These are phyloP conservation scores for Lophius americanus DNA, from an alignment of 2,797 vertebrate genomes.

Conservation along the genomic window DNA sequence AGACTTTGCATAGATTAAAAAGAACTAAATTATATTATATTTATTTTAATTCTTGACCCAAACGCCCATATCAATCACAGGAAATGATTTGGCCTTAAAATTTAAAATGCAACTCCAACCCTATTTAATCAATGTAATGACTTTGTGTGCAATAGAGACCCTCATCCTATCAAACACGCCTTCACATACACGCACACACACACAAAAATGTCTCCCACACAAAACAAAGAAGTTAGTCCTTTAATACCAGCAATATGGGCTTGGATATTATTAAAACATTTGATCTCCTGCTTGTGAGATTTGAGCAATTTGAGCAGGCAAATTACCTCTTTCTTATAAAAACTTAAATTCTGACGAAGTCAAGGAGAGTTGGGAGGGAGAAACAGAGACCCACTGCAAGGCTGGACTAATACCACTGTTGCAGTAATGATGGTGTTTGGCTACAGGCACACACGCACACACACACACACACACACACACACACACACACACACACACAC, in stretches of 20 bases:
- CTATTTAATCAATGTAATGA: slow-evolving; percentile 10
- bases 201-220: not conserved
- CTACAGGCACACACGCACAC: slow-evolving; percentile 48
- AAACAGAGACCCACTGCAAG: slow-evolving; percentile 30
- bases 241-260: slow-evolving; percentile 30
- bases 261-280: slow-evolving; percentile 39
- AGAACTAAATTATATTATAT: slow-evolving; percentile 6
- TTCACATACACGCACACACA: not conserved
- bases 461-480: no score
- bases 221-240: slow-evolving; percentile 20
- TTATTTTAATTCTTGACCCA: slow-evolving; percentile 32
- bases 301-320: slow-evolving; percentile 49
- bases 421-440: slow-evolving; percentile 73
- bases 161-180: slow-evolving; percentile 1
- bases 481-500: no score
- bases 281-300: slow-evolving; percentile 45
- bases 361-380: slow-evolving; percentile 48
- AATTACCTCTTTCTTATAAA: slow-evolving; percentile 59
- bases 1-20: no score
- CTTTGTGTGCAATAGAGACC: not conserved
- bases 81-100: slow-evolving; percentile 28
- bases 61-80: slow-evolving; percentile 14
- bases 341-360: slow-evolving; percentile 53
- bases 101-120: slow-evolving; percentile 9
- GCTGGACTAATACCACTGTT: slow-evolving; percentile 46